Conservation (phyloP, 2,888 invertebrate genomes). For the Willowsia nigromaculata region DNA sequence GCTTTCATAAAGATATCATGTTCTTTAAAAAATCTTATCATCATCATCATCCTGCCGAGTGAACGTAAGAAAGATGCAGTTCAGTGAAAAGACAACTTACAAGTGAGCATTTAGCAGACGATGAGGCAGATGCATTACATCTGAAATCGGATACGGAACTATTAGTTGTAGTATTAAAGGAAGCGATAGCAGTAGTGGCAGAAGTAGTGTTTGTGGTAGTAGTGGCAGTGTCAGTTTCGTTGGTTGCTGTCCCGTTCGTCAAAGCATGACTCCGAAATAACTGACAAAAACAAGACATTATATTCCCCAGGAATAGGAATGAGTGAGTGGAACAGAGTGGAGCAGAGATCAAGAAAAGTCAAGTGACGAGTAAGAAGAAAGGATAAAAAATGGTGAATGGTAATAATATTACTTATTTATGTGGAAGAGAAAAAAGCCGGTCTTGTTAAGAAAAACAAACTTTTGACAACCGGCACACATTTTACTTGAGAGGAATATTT, state of each 20-base stretch:
- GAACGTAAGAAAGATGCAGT: slow-evolving; percentile 18
- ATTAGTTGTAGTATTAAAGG: slow-evolving; percentile 33
- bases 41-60: neutral
- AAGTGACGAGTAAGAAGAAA: slow-evolving; percentile 5
- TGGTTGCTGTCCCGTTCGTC: slow-evolving; percentile 55
- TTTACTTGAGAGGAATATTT: neutral
- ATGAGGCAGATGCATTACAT: slow-evolving; percentile 59
- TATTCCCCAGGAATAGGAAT: slow-evolving; percentile 23
- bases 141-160: slow-evolving; percentile 66
- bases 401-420: slow-evolving; percentile 22
- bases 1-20: neutral
- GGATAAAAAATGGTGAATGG: slow-evolving; percentile 10
- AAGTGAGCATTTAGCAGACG: slow-evolving; percentile 56
- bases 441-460: slow-evolving; percentile 61
- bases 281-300: slow-evolving; percentile 65
- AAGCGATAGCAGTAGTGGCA: neutral
- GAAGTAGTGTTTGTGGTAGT: neutral
- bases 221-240: slow-evolving; percentile 29
- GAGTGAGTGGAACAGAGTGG: neutral
- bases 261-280: slow-evolving; percentile 67
- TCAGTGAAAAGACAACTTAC: slow-evolving; percentile 49
- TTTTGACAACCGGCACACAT: slow-evolving; percentile 66
- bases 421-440: slow-evolving; percentile 44
- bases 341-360: slow-evolving; percentile 29
- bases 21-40: neutral